Conservation (phyloP, 2,113 vertebrate species). For the Leiothrix lutea region DNA sequence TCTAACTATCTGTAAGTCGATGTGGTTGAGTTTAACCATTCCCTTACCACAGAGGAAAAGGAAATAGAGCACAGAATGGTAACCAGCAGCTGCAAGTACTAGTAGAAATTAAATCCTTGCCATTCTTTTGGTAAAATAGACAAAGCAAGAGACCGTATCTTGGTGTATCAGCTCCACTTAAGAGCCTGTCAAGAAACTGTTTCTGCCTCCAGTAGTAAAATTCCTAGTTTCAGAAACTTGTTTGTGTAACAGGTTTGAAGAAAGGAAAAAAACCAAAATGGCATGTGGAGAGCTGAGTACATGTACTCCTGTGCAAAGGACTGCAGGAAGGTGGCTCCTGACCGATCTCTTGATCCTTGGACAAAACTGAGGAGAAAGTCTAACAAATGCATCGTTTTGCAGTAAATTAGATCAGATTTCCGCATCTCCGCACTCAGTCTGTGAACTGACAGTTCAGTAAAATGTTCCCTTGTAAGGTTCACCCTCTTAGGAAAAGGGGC, state of each 20-base stretch:
- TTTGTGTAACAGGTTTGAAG: neutral
- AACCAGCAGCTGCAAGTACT: neutral
- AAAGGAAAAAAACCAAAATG: neutral
- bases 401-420: slow-evolving; percentile 87
- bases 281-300: neutral
- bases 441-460: slow-evolving; percentile 85
- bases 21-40: neutral
- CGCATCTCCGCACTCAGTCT: slow-evolving; percentile 79
- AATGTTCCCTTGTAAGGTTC: slow-evolving; percentile 84
- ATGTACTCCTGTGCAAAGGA: neutral
- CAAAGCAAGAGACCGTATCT: neutral
- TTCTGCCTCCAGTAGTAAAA: neutral
- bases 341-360: slow-evolving; percentile 74
- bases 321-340: slow-evolving; percentile 4
- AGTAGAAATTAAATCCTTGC: neutral
- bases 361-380: slow-evolving; percentile 67
- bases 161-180: neutral
- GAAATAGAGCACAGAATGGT: neutral
- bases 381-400: slow-evolving; percentile 80
- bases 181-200: neutral
- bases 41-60: neutral
- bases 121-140: neutral
- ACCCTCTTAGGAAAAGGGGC: slow-evolving; percentile 86
- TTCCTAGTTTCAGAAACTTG: neutral
- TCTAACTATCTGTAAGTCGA: neutral